Base-by-base conservation (phyloP, 2,797 vertebrate genomes). In the Borostomias antarcticus region DNA sequence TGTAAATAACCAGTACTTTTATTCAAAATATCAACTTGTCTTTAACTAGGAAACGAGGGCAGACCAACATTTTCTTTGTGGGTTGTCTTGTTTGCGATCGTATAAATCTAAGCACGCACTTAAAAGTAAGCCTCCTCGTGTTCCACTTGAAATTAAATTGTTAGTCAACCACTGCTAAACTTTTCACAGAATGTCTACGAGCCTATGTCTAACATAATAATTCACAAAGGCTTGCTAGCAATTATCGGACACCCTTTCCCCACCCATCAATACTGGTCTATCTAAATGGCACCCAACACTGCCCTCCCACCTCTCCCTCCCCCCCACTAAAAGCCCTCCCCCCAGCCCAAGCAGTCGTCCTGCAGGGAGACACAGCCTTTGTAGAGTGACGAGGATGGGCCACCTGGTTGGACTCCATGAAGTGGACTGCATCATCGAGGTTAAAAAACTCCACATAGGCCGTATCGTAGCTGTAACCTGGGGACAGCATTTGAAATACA, bases 401-500 rank as follows among this genome's bases (percentile, higher is more conserved):
- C 96, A 99, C 98, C 98, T 99, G 96, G 94, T 99, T 98, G 95
- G 98, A 97, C 94, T 99, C 96, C 98, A 99, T 98, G 97, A 97
- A 99, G 97, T 95, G 94, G 96, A 99, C 97, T 94, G 98, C 98
- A 96, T 99, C 98, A 96, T 98, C 96, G 96, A 98, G 96, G 96
- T 98, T 96, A 96, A 98, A 98, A 99, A 99, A 99, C 93, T 99
- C 97, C 98, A 99, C 98, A 98, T 96, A 98, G 98, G 97, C 97
- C 95, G 95, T 98, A 98, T 98, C 97, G 96, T 95, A 96, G 98
- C 98, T 97, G 97, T 98, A 98, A 99, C 98, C 98, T 99, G 96
- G 98, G 97, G 96, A 99, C 97, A 99, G 98, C 97, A 99, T 99
- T 99, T 99, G 96, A 93, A 98, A 99, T 99, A 99, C 96, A 99